phyloP scores from a whole-genome alignment of 1,140 invertebrate species.

The Venustaconcha ellipsiformis region DNA sequence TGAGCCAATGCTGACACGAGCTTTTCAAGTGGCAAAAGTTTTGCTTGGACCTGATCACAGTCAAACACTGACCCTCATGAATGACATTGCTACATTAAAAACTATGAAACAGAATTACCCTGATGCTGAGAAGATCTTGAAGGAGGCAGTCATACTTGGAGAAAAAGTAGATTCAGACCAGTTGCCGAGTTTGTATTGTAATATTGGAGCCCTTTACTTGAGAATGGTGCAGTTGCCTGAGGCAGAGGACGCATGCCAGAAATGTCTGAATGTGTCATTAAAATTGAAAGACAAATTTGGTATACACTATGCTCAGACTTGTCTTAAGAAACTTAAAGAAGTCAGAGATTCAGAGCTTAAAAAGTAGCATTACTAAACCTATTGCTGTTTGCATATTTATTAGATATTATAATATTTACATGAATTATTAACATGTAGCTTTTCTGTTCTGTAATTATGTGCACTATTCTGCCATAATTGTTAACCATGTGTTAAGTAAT shows the following conservation, averaged over 20 bases:
- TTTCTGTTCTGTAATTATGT: too few relatives aligned
- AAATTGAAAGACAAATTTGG: conserved; percentile 73
- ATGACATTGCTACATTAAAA: conserved; percentile 85
- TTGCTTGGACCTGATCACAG: conserved; percentile 78
- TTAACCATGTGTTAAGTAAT: too few relatives aligned
- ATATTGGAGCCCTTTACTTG: conserved; percentile 84
- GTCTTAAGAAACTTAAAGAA: too few relatives aligned
- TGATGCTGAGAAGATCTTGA: conserved; percentile 79
- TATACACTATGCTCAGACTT: too few relatives aligned
- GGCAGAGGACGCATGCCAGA: conserved; percentile 79
- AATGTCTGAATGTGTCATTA: conserved; percentile 79
- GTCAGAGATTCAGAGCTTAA: too few relatives aligned
- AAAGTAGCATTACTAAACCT: too few relatives aligned
- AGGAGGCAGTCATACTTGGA: conserved; percentile 79
- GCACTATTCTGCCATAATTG: too few relatives aligned
- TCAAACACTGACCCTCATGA: conserved; percentile 82
- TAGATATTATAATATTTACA: too few relatives aligned
- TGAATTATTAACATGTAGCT: too few relatives aligned
- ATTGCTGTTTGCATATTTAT: too few relatives aligned
- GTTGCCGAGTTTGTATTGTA: conserved; percentile 82
- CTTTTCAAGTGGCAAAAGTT: conserved; percentile 77
- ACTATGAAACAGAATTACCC: conserved; percentile 77
- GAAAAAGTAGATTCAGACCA: conserved; percentile 72
- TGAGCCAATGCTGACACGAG: conserved; percentile 76
- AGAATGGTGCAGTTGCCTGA: conserved; percentile 78